Percentiles rank a stretch among this genome's conserved stretches.
Evolutionary conservation across 2,113 vertebrate species (phyloP).

Genomic region (Lepus timidus): DNA sequence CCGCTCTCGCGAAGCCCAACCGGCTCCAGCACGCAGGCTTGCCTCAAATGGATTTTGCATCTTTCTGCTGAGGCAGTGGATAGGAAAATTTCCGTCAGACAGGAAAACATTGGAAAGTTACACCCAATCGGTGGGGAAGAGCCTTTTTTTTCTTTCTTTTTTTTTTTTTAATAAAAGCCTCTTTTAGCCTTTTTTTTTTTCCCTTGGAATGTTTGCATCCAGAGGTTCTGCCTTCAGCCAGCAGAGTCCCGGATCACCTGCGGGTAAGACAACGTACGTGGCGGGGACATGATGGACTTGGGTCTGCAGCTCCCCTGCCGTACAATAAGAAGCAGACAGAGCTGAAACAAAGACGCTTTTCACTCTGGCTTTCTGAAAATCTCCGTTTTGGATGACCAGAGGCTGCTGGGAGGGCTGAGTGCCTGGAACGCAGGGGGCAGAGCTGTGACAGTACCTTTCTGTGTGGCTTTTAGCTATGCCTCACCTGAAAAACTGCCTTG

Average conservation of each 20-base stretch:
- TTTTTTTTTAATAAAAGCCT: background rate
- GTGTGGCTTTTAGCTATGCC: background rate
- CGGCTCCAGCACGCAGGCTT: background rate
- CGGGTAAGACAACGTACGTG: rapidly evolving
- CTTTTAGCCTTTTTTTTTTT: conserved; percentile 23
- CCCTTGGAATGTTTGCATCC: background rate
- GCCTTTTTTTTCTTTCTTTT: background rate
- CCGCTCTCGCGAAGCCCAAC: background rate
- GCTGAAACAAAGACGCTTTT: conserved; percentile 57
- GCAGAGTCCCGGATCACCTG: background rate
- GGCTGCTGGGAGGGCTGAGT: background rate
- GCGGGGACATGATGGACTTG: rapidly evolving
- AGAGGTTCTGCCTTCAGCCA: background rate
- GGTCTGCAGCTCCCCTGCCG: background rate
- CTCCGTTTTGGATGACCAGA: conserved; percentile 30
- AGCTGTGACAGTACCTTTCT: conserved; percentile 44
- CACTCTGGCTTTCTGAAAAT: conserved; percentile 43
- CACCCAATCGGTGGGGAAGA: conserved; percentile 1
- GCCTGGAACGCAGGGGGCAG: background rate
- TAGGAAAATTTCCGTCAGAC: conserved; percentile 77
- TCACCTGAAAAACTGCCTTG: conserved; percentile 55
- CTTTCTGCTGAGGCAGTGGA: conserved; percentile 44
- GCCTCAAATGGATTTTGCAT: conserved; percentile 64
- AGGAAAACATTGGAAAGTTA: conserved; percentile 75
- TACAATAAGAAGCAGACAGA: background rate